Evolutionary conservation across 2,113 vertebrate species (phyloP).

Genomic region (Centrocercus urophasianus): DNA sequence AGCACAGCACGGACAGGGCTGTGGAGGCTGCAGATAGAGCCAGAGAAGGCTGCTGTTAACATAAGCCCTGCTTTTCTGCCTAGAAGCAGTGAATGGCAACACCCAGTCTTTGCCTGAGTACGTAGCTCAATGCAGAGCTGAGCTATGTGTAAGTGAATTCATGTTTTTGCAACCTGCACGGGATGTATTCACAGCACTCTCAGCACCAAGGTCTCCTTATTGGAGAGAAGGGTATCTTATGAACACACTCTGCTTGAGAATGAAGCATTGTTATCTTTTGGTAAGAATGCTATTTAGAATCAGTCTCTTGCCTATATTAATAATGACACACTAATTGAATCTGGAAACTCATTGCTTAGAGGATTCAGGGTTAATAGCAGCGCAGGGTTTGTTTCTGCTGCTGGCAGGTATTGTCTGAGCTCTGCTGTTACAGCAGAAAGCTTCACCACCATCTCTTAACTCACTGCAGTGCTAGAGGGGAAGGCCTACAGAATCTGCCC

Average conservation of each 20-base stretch:
- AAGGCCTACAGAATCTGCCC: background rate
- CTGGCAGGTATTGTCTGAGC: background rate
- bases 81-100: background rate
- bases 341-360: background rate
- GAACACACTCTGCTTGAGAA: background rate
- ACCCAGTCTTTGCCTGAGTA: rapidly evolving
- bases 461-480: background rate
- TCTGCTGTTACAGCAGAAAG: background rate
- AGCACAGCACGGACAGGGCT: background rate
- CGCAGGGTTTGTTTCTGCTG: background rate
- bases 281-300: background rate
- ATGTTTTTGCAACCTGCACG: background rate
- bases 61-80: background rate
- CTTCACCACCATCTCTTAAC: background rate
- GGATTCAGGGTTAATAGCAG: background rate
- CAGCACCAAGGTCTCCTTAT: background rate
- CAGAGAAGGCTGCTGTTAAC: too few species aligned
- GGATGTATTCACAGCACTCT: rapidly evolving
- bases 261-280: background rate
- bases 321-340: conserved; percentile 1
- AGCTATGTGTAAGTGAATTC: background rate
- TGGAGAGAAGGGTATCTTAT: background rate
- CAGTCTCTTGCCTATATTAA: background rate
- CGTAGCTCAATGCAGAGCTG: background rate
- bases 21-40: background rate